Evolutionary conservation across 2,113 vertebrate genomes (phyloP).

Genomic region (Prunella fulvescens): DNA sequence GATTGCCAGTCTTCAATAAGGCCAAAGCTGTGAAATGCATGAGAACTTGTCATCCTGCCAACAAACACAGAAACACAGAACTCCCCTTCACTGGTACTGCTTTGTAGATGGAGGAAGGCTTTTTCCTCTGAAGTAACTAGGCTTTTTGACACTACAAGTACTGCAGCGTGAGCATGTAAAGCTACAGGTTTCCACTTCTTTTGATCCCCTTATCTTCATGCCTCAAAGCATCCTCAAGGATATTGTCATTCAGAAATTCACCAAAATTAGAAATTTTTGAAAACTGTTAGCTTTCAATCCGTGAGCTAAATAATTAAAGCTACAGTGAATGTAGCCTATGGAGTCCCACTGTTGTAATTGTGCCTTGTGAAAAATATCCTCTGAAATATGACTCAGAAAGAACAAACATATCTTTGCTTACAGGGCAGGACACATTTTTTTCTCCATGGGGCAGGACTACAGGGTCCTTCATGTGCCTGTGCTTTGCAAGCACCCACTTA

Average conservation of each 20-base stretch:
- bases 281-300: neutral
- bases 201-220: neutral
- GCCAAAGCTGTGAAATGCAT: neutral
- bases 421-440: too few species aligned
- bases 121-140: neutral
- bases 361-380: neutral
- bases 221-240: neutral
- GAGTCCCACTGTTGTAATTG: neutral
- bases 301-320: neutral
- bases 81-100: neutral
- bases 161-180: neutral
- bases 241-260: neutral
- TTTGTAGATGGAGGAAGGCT: neutral
- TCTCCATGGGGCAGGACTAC: neutral
- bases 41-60: neutral
- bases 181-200: neutral
- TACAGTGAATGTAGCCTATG: neutral
- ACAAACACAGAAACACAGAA: neutral
- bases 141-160: neutral
- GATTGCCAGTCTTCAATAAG: neutral
- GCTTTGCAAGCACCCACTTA: neutral
- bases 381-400: neutral
- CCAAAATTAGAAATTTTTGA: neutral
- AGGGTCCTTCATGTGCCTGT: too few species aligned
- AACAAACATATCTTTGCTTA: accelerated